Percentiles rank a stretch among this genome's conserved stretches.
These are phyloP conservation scores for Lophochroa leadbeateri DNA, from an alignment of 2,113 vertebrate species.

Conservation along the genomic window DNA sequence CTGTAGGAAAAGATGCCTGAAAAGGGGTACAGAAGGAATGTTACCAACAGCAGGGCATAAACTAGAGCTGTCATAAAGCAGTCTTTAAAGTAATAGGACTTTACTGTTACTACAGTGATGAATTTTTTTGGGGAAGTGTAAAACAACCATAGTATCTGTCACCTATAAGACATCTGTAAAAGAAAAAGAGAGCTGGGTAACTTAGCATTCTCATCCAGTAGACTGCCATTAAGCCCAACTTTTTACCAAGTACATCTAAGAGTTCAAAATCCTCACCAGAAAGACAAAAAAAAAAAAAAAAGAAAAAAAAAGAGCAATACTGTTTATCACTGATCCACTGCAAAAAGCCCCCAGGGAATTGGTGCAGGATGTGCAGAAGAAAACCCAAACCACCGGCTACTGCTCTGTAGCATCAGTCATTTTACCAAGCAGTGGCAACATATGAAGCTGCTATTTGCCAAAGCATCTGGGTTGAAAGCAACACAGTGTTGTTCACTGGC, in stretches of 20 bases:
- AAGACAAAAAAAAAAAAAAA: neutral
- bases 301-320: neutral
- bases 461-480: slow-evolving; percentile 52
- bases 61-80: neutral
- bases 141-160: neutral
- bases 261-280: neutral
- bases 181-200: neutral
- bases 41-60: neutral
- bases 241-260: neutral
- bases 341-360: neutral
- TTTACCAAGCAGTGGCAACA: slow-evolving; percentile 42
- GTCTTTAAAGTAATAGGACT: neutral
- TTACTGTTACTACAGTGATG: neutral
- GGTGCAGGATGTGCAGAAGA: neutral
- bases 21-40: neutral
- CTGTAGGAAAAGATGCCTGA: neutral
- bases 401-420: slow-evolving; percentile 12
- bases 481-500: neutral
- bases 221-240: neutral
- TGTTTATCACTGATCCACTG: neutral
- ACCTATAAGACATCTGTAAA: neutral
- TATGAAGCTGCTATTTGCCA: slow-evolving; percentile 31
- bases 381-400: slow-evolving; percentile 40
- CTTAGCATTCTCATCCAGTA: neutral
- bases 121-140: neutral